phyloP scores from a whole-genome alignment of 2,113 vertebrate genomes.

The Ceyx cyanopectus region DNA sequence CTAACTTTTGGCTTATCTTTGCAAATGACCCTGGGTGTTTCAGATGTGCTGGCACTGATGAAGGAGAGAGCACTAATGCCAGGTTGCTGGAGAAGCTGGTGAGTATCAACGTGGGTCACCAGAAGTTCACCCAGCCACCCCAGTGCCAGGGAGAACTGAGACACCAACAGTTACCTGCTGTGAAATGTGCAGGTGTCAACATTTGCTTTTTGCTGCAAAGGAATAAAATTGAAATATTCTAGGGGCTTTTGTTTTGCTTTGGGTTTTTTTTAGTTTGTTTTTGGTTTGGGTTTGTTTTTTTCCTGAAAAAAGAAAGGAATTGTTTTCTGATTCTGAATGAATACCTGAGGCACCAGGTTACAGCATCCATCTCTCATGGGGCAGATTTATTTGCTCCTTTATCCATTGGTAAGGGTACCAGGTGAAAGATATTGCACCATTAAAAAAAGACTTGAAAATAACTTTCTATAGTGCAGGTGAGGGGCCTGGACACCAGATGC shows the following conservation, averaged over 20 bases:
- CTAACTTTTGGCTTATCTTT: background rate
- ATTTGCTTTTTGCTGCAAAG: background rate
- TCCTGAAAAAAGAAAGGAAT: background rate
- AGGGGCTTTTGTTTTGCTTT: no score
- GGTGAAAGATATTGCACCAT: background rate
- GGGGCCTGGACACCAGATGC: background rate
- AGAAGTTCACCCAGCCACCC: background rate
- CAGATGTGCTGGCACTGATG: background rate
- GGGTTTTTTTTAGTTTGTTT: no score
- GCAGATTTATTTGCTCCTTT: background rate
- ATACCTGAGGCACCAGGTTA: background rate
- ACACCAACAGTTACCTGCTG: background rate
- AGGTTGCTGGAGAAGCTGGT: background rate
- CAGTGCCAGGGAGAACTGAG: background rate
- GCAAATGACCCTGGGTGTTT: background rate
- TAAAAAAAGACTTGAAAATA: background rate
- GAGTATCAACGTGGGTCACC: background rate
- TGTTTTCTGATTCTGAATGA: background rate
- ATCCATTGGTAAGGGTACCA: background rate
- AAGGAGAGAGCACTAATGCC: background rate
- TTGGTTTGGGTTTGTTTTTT: no score
- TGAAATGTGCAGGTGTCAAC: background rate
- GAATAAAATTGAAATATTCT: background rate
- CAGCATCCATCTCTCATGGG: accelerated
- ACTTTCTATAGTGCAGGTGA: background rate